Evolutionary conservation across 2,888 invertebrate species (phyloP), one percentile per base, ranked within the genome.

Genomic region (Argyresthia albistria): DNA sequence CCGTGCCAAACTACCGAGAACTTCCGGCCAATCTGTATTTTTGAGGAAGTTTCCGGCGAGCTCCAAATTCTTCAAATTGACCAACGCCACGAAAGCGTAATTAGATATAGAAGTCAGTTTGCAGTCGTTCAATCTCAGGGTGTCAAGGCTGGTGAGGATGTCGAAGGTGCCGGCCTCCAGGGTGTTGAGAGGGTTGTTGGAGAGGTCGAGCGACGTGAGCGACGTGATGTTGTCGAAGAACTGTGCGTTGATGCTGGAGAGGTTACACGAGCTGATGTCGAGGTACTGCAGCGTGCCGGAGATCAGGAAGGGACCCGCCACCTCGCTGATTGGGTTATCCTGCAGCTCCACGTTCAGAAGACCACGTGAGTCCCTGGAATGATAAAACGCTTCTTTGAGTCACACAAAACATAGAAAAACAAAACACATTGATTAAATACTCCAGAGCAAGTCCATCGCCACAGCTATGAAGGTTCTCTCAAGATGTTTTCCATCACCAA

Each of bases 271-370:
- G 70, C 90, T 92, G 61, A 93, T 86, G 67, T 93, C 93, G 55
- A 93, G 81, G 65, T 91, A 92, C 59, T 91, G 89, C 50, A 93
- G 78, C 0, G 93, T 91, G 55, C 89, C 86, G 42, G 92, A 92
- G 53, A 90, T 83, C 35, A 93, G 71, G 64, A 93, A 92, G 3
- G 90, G 88, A 4, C 91, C 92, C n/a, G 90, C 89, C 2, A 92
- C 89, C 52, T 80, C 70, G 53, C 82, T 80, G 57, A 93, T 71
- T 0, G 91, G 92, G 67, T 93, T 93, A 62, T 91, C 90, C 69
- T 93, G 92, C 6, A 93, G 82, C 65, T 93, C 93, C 60, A 93
- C 81, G 53, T 92, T 91, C 53, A 93, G 89, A 52, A 93, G 82
- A 14, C 93, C 93, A 6, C 90, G 90, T 49, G 90, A 90, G 67